Evolutionary conservation across 2,113 vertebrate genomes (phyloP), one percentile per base, ranked within the genome.

Genomic region (Phasianus colchicus): DNA sequence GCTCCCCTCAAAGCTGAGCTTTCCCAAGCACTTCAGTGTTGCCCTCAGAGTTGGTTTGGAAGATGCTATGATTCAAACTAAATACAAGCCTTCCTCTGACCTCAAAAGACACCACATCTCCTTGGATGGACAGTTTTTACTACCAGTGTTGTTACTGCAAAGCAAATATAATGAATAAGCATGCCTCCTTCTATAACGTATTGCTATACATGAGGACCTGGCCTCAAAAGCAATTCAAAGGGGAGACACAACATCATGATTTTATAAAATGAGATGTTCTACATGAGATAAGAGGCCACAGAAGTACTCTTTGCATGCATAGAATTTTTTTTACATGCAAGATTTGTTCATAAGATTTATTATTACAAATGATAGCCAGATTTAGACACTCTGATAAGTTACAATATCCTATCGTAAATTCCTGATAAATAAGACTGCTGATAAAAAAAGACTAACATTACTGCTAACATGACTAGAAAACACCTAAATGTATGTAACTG

Each of bases 161-260:
- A n/a, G 60, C 30, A 70, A 4, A 11, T 6, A 7, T 2, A 52
- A 13, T 5, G 45, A 15, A 20, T 5, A 10, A 65, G 9, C 2
- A 1, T 3, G 13, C 32, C 36, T 30, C 42, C 25, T 80, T 24
- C 38, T 21, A 25, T 45, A 43, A 29, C 38, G 3, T 0, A 0
- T 50, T 58, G 55, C 82, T 55, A 4, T 0, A 0, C 3, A 29
- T 1, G 40, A 42, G 63, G 6, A 42, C 50, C 64, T 15, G 58
- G 34, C 10, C 32, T 25, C 66, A 40, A 5, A 16, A 73, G 43
- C 67, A 8, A 13, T 2, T 9, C 50, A 22, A 1, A 0, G 6
- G 16, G 25, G 7, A 80, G 29, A 58, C 79, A 36, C 67, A 79
- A 3, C 80, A 7, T 15, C 22, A 45, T 60, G 36, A 13, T 70